phyloP scores from a whole-genome alignment of 2,113 vertebrate species.

The Myrmecophaga tridactyla region DNA sequence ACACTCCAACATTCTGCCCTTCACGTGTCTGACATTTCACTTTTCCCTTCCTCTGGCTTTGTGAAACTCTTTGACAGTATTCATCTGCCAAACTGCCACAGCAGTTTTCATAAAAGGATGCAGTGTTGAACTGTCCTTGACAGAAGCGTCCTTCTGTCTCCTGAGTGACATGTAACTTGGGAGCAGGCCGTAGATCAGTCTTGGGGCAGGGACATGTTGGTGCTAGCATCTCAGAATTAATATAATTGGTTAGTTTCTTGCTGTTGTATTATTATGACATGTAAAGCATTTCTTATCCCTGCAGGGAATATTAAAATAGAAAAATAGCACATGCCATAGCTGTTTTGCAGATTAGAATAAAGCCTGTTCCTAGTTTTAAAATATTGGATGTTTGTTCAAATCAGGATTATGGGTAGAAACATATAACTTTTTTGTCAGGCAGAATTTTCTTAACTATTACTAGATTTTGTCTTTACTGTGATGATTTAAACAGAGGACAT shows the following conservation, averaged over 20 bases:
- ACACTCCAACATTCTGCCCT: conserved; percentile 43
- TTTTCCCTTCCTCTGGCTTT: conserved; percentile 41
- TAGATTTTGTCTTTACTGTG: background rate
- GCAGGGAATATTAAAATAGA: conserved; percentile 50
- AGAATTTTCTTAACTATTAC: background rate
- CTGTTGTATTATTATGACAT: background rate
- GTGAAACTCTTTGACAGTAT: background rate
- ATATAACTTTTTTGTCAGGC: background rate
- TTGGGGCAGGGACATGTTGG: background rate
- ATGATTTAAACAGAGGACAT: background rate
- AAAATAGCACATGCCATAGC: conserved; percentile 26
- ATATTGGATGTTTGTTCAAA: conserved; percentile 57
- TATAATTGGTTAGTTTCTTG: background rate
- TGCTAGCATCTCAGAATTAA: background rate
- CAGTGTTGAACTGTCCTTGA: conserved; percentile 1
- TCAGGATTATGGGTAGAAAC: conserved; percentile 29
- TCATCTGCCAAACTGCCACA: conserved; percentile 35
- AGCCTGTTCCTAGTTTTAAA: conserved; percentile 54
- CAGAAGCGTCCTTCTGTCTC: background rate
- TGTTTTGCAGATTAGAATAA: conserved; percentile 55
- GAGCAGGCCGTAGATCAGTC: background rate
- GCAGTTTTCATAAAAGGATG: conserved; percentile 37
- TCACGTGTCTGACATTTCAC: conserved; percentile 45
- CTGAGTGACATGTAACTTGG: background rate
- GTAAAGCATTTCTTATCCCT: conserved; percentile 35